phyloP scores from a whole-genome alignment of 2,888 invertebrate genomes.

The Pachymerium ferrugineum region DNA sequence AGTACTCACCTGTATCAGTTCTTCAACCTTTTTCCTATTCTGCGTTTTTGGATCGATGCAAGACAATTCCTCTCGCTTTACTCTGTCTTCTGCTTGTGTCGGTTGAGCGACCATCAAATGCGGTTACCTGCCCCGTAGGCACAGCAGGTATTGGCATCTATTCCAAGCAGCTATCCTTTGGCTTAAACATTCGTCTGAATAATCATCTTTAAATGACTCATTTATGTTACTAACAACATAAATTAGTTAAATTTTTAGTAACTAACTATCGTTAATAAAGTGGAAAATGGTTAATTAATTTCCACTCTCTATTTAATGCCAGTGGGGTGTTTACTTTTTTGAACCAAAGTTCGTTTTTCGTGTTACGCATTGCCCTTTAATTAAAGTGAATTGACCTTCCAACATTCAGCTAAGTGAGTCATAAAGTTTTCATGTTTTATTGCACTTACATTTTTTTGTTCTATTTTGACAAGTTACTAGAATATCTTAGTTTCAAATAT shows the following conservation, averaged over 20 bases:
- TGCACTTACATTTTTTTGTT: no score
- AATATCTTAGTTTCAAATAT: not conserved
- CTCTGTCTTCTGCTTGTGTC: constrained; percentile 17
- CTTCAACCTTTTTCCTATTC: constrained; percentile 22
- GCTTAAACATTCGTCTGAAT: not conserved
- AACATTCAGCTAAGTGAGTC: no score
- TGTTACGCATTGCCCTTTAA: no score
- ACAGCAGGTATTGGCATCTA: constrained; percentile 27
- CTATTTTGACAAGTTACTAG: not conserved
- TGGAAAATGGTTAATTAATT: no score
- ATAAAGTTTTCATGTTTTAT: no score
- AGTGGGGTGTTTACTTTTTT: no score
- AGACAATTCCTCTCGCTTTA: constrained; percentile 24
- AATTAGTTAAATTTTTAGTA: no score
- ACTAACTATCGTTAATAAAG: no score
- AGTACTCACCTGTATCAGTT: constrained; percentile 19
- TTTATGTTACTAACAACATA: no score
- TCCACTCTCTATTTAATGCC: no score
- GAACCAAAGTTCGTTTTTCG: no score
- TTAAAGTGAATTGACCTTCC: no score
- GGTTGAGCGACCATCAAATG: constrained; percentile 22
- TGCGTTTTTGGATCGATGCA: not conserved
- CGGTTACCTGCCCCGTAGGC: constrained; percentile 25
- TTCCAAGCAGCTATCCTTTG: constrained; percentile 1
- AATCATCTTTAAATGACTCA: constrained; percentile 7